These are phyloP conservation scores for Osmoderma eremita DNA, from an alignment of 2,888 invertebrate species.

Conservation along the genomic window DNA sequence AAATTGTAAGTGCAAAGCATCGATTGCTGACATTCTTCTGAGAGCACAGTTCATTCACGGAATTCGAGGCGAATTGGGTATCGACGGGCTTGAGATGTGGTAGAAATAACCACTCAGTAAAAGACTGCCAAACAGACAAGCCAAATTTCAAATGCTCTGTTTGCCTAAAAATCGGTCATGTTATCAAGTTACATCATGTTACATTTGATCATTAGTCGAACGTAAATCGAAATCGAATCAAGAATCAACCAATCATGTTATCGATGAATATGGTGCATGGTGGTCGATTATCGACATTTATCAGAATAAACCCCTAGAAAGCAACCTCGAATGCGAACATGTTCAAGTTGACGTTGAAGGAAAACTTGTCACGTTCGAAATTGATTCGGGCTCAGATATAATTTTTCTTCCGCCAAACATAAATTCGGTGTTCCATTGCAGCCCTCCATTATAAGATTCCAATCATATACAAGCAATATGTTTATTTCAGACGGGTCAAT, in stretches of 20 bases:
- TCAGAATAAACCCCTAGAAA: background rate
- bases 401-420: too few relatives aligned
- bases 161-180: background rate
- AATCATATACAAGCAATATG: too few relatives aligned
- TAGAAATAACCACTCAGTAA: background rate
- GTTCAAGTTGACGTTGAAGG: background rate
- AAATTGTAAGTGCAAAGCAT: too few relatives aligned
- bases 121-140: background rate
- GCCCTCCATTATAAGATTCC: too few relatives aligned
- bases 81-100: background rate
- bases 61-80: background rate
- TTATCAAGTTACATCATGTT: background rate
- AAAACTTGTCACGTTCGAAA: background rate
- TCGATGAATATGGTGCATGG: background rate
- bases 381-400: constrained; percentile 27
- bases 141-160: background rate
- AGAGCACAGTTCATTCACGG: background rate
- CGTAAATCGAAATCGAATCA: background rate
- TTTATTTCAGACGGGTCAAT: too few relatives aligned
- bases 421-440: too few relatives aligned
- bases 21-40: background rate
- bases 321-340: background rate
- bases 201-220: background rate
- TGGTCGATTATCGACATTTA: background rate
- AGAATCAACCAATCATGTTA: background rate